A percentile compares a stretch with the other conserved stretches of the same genome.
Conservation (phyloP, 2,888 invertebrate genomes). For the Xestia xanthographa region DNA sequence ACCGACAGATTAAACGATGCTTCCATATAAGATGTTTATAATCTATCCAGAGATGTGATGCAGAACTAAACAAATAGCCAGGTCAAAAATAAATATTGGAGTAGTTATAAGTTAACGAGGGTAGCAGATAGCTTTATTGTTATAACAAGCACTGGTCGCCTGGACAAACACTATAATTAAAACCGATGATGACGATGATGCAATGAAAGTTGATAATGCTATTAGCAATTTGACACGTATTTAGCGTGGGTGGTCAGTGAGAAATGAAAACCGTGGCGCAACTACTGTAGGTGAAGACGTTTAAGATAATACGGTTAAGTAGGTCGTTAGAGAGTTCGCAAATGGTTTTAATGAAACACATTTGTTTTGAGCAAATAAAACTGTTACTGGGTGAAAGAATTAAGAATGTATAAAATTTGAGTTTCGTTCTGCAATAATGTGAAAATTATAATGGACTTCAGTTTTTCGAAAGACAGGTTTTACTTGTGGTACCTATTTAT, state of each 20-base stretch:
- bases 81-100: conserved; percentile 75
- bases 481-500: not conserved
- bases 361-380: conserved; percentile 60
- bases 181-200: conserved; percentile 82
- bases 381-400: conserved; percentile 46
- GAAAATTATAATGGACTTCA: not conserved
- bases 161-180: conserved; percentile 83
- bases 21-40: conserved; percentile 72
- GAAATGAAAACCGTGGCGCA: conserved; percentile 82
- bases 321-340: conserved; percentile 76
- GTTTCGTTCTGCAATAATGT: not conserved
- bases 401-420: conserved; percentile 14
- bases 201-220: conserved; percentile 89
- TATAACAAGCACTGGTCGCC: conserved; percentile 79
- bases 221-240: conserved; percentile 88
- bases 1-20: conserved; percentile 83
- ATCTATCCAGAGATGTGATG: conserved; percentile 62
- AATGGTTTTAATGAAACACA: conserved; percentile 67
- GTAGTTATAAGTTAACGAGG: conserved; percentile 80
- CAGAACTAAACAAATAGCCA: conserved; percentile 62
- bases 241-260: conserved; percentile 84
- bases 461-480: not conserved
- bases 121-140: conserved; percentile 84
- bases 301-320: conserved; percentile 78
- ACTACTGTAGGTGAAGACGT: conserved; percentile 78